phyloP scores from a whole-genome alignment of 2,113 vertebrate genomes.

The Calonectris borealis region DNA sequence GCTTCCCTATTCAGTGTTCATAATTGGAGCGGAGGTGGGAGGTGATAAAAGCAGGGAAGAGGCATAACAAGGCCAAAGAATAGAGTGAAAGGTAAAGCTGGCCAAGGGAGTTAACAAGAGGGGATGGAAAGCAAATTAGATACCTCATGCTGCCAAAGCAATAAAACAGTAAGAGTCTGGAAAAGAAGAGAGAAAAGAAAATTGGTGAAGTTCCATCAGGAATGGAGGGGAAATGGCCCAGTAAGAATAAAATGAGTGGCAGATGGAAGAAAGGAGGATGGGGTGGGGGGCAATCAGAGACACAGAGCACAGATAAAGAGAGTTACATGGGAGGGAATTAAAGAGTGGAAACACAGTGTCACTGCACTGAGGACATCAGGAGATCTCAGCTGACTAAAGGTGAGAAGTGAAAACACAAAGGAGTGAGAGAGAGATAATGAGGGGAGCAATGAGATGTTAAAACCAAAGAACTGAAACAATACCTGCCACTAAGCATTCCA shows the following conservation, averaged over 20 bases:
- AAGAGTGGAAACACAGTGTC: background rate
- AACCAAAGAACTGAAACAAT: background rate
- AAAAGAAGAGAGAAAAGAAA: slow-evolving; percentile 1
- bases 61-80: background rate
- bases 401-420: background rate
- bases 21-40: slow-evolving; percentile 6
- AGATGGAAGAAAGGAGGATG: background rate
- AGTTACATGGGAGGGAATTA: background rate
- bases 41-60: background rate
- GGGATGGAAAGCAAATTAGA: slow-evolving; percentile 14
- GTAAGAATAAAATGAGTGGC: slow-evolving; percentile 6
- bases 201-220: background rate
- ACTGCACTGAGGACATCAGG: background rate
- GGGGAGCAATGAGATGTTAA: background rate
- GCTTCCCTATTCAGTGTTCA: background rate
- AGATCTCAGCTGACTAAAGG: background rate
- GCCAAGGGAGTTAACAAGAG: background rate
- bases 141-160: slow-evolving; percentile 5
- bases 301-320: background rate
- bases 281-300: background rate
- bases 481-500: background rate
- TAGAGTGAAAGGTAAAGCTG: slow-evolving; percentile 7
- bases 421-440: background rate
- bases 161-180: slow-evolving; percentile 4
- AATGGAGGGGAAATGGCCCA: background rate